These are phyloP conservation scores for Sipha maydis DNA, from an alignment of 2,888 invertebrate species.

Conservation along the genomic window DNA sequence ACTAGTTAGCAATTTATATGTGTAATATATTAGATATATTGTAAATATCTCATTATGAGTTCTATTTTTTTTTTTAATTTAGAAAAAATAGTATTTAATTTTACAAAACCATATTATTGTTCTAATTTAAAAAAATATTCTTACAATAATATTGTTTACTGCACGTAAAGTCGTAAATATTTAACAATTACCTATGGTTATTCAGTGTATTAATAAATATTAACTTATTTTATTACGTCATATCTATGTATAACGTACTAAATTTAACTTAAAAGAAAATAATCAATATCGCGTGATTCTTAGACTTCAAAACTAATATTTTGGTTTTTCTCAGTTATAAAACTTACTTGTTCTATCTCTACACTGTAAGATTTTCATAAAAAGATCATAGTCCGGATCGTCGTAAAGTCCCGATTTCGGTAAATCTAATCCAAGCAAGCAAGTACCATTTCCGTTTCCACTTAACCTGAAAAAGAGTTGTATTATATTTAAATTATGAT, in stretches of 20 bases:
- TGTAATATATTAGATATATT: no score
- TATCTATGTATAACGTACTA: no score
- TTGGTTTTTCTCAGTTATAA: neutral
- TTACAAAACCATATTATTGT: conserved; percentile 30
- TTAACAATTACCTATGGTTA: no score
- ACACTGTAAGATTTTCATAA: conserved; percentile 65
- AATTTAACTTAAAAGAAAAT: no score
- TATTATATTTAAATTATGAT: neutral
- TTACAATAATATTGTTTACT: conserved; percentile 34
- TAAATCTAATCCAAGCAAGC: conserved; percentile 65
- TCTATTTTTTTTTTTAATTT: no score
- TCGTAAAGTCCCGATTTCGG: conserved; percentile 64
- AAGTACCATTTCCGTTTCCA: conserved; percentile 66
- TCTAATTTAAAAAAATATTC: conserved; percentile 18
- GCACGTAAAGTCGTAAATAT: no score
- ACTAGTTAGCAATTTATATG: no score
- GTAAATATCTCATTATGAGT: no score
- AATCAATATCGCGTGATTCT: no score
- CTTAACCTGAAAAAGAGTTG: conserved; percentile 65
- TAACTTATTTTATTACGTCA: no score
- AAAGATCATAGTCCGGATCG: conserved; percentile 66
- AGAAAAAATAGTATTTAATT: neutral
- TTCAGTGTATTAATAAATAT: no score
- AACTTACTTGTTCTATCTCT: conserved; percentile 64
- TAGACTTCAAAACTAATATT: no score